phyloP scores from a whole-genome alignment of 2,888 invertebrate species.

The Bugula neritina region DNA sequence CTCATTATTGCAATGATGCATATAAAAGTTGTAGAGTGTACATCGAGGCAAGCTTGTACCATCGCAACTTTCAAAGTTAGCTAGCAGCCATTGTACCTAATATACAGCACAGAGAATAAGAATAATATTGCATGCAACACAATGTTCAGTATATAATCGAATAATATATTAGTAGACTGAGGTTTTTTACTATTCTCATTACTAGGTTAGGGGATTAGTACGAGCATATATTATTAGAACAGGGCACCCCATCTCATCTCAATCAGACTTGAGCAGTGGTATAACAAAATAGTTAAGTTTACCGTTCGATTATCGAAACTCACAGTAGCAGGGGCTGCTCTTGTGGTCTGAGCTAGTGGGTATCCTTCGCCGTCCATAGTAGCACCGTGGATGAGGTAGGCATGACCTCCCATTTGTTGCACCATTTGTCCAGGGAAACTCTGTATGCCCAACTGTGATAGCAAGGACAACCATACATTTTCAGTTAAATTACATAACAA shows the following conservation, averaged over 20 bases:
- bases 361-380: constrained; percentile 58
- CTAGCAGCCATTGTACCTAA: constrained; percentile 69
- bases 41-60: constrained; percentile 80
- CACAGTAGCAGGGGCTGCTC: constrained; percentile 86
- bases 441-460: constrained; percentile 21
- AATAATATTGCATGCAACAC: not conserved
- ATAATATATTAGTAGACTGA: no score
- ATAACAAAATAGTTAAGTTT: no score
- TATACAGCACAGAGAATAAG: not conserved
- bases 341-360: constrained; percentile 69
- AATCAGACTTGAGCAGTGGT: no score
- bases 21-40: constrained; percentile 89
- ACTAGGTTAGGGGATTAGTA: no score
- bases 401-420: constrained; percentile 53
- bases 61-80: constrained; percentile 92
- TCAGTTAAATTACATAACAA: no score
- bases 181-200: no score
- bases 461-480: no score
- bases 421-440: constrained; percentile 50
- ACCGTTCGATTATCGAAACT: constrained; percentile 49
- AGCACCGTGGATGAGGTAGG: constrained; percentile 63
- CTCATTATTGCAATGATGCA: constrained; percentile 74
- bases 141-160: no score
- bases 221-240: no score
- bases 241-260: no score